Conservation (phyloP, 37 sponge, comb jelly and placozoan genomes). For the Bolinopsis microptera region DNA sequence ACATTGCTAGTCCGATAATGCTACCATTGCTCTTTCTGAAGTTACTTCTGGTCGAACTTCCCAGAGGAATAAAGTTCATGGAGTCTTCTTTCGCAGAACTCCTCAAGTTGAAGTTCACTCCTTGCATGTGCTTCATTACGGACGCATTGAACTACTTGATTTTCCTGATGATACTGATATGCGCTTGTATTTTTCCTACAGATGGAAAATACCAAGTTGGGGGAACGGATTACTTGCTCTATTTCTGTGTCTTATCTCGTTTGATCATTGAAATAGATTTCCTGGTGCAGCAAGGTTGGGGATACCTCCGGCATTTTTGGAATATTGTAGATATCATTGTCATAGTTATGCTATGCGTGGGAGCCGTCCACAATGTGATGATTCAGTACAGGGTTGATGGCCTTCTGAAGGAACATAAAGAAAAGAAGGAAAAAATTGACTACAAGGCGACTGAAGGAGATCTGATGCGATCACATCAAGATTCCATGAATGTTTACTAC, state of each 20-base stretch:
- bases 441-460: no score
- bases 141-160: conserved; percentile 7
- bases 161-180: neutral
- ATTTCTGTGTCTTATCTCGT: no score
- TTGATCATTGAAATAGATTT: neutral
- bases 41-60: neutral
- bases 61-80: neutral
- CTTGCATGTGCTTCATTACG: conserved; percentile 3
- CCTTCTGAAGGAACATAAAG: no score
- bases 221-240: no score
- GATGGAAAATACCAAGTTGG: neutral
- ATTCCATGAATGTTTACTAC: no score
- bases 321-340: no score
- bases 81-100: neutral
- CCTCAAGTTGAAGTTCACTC: neutral
- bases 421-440: no score
- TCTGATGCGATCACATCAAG: no score
- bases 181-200: neutral
- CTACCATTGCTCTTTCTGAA: neutral
- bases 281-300: neutral
- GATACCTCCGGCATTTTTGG: no score
- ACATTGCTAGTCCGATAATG: neutral
- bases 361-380: no score
- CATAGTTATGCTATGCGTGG: no score
- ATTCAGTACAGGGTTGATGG: no score